A percentile compares a stretch with the other conserved stretches of the same genome.
Evolutionary conservation across 1,140 invertebrate species (phyloP).

Genomic region (Drosophila nebulosa): DNA sequence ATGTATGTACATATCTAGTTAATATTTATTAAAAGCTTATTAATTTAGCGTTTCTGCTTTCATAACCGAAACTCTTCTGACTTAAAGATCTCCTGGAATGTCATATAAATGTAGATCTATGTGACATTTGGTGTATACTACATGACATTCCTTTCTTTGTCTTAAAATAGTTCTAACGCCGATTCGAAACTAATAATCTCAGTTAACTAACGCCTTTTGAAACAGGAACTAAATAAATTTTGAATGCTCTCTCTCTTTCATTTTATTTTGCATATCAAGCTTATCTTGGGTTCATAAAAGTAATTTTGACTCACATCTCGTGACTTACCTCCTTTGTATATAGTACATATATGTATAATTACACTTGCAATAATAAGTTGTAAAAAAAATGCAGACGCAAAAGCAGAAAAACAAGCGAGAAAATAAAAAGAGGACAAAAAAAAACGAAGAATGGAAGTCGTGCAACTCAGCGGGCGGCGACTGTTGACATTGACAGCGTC

Average conservation of each 20-base stretch:
- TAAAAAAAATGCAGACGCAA: slow-evolving; percentile 14
- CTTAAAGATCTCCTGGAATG: no score
- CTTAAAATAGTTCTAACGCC: no score
- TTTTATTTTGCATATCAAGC: slow-evolving; percentile 21
- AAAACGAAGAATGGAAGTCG: neutral
- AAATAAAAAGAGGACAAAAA: slow-evolving; percentile 36
- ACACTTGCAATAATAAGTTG: slow-evolving; percentile 69
- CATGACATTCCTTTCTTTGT: no score
- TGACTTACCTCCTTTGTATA: slow-evolving; percentile 12
- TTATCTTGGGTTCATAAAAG: slow-evolving; percentile 50
- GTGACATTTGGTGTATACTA: no score
- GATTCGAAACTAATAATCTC: no score
- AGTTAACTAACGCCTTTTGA: neutral
- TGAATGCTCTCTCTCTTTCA: neutral
- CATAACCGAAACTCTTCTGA: no score
- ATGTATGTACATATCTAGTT: no score
- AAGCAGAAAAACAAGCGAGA: slow-evolving; percentile 7
- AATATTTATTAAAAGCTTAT: no score
- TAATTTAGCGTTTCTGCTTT: no score
- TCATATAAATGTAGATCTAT: no score
- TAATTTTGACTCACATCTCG: slow-evolving; percentile 46
- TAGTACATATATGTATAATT: slow-evolving; percentile 54
- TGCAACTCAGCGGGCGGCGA: slow-evolving; percentile 6
- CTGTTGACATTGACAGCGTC: slow-evolving; percentile 43
- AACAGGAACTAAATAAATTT: slow-evolving; percentile 25